Conservation (phyloP, 2,113 vertebrate genomes). For the Gallinago undulata region DNA sequence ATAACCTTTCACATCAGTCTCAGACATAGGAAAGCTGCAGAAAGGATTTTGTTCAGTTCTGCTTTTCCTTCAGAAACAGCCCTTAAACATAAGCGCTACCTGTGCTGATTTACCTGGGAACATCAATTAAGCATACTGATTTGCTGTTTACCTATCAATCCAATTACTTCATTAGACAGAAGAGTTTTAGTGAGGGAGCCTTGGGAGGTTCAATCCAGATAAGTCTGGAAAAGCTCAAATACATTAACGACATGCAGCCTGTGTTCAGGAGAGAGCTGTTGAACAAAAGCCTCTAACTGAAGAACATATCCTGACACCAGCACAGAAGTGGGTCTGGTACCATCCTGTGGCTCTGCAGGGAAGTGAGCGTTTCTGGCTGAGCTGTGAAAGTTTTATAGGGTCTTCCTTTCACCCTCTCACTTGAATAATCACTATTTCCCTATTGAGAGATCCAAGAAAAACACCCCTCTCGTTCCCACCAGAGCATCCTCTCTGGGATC, state of each 20-base stretch:
- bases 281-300: not conserved
- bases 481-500: not conserved
- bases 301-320: not conserved
- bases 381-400: not conserved
- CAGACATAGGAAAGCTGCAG: not conserved
- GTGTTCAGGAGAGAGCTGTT: not conserved
- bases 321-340: not conserved
- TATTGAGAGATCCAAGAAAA: not conserved
- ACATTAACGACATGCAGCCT: not conserved
- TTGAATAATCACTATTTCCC: not conserved
- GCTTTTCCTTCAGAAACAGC: not conserved
- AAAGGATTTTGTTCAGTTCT: not conserved
- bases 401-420: not conserved
- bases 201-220: conserved; percentile 1
- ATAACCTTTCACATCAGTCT: not conserved
- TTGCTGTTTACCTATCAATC: conserved; percentile 33
- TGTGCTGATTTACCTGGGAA: conserved; percentile 49
- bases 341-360: not conserved
- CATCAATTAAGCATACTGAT: conserved; percentile 17
- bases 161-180: conserved; percentile 47
- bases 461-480: not conserved
- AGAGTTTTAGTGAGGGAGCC: conserved; percentile 11
- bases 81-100: conserved; percentile 22
- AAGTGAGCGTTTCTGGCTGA: not conserved
- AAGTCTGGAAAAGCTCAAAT: not conserved